Base-by-base conservation (phyloP, 2,113 vertebrate genomes). In the Hydropotes inermis region DNA sequence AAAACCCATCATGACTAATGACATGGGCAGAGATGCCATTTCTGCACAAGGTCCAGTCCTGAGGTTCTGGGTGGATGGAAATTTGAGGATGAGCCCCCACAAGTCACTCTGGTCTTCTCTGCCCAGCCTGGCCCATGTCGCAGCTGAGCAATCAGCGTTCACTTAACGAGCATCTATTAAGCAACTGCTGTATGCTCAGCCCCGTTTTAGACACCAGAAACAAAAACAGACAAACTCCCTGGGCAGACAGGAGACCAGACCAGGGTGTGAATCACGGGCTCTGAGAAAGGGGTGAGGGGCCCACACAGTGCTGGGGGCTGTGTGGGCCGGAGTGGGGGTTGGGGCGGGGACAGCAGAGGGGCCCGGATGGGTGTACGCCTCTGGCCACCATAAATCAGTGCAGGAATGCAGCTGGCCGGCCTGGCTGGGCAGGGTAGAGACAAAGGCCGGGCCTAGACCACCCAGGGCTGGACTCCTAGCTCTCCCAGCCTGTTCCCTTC, bases 361-460 rank as follows among this genome's bases (percentile, higher is more conserved):
- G 39, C 64, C n/a, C 4, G 15, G 54, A 28, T 4, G 16, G 36
- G 89, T 25, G 84, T 45, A 19, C 4, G 21, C 58, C 52, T 70
- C 28, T 10, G 81, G 67, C 92, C 54, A 33, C 85, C 93, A 84
- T 97, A 97, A 97, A 97, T 97, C 97, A 98, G 50, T 10, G 0
- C 86, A 94, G 97, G 98, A 98, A 98, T 98, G 98, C 45, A 3
- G 95, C 93, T 7, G n/a, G 97, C 97, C 67, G 25, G 97, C 96
- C 92, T 67, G 78, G 84, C 89, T 23, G 7, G 93, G 92, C 79
- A 57, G 84, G 95, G 87, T 39, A 1, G 58, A 87, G 60, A 96
- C 96, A 93, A n/a, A 95, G 58, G 28, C 87, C 7, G 7, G 39
- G 60, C 88, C 55, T 36, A 1, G 54, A 76, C 92, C 94, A 92